Evolutionary conservation across 2,888 invertebrate species (phyloP).

Genomic region (Heliconius ethilla): DNA sequence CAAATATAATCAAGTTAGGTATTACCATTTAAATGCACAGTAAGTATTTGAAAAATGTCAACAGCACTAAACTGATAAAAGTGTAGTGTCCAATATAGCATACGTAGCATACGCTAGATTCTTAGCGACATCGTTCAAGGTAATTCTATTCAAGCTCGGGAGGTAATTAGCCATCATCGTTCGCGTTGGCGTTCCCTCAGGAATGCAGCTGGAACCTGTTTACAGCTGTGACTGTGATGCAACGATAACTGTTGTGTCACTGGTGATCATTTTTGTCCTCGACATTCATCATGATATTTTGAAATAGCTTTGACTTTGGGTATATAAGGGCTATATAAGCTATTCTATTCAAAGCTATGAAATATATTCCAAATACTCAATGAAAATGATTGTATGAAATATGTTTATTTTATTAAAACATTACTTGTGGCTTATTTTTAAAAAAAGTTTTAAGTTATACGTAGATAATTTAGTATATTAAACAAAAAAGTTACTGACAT

Average conservation of each 20-base stretch:
- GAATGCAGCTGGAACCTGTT: slow-evolving; percentile 68
- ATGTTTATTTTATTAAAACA: too few relatives aligned
- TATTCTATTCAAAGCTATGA: background rate
- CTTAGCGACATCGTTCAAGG: slow-evolving; percentile 10
- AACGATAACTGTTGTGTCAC: slow-evolving; percentile 59
- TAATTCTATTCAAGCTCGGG: slow-evolving; percentile 29
- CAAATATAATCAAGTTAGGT: too few relatives aligned
- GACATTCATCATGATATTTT: slow-evolving; percentile 2
- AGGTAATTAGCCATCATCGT: slow-evolving; percentile 46
- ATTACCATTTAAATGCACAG: background rate
- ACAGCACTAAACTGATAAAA: background rate
- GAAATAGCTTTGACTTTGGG: background rate
- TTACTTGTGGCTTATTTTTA: too few relatives aligned
- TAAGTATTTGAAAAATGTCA: background rate
- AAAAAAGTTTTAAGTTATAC: background rate
- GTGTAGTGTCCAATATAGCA: slow-evolving; percentile 5
- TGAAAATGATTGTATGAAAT: too few relatives aligned
- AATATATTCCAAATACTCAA: background rate
- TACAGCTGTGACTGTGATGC: slow-evolving; percentile 66
- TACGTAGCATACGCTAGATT: slow-evolving; percentile 6
- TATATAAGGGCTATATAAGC: too few relatives aligned
- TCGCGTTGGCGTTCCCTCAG: slow-evolving; percentile 70
- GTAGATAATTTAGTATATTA: background rate
- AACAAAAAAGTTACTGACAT: too few relatives aligned
- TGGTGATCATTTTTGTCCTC: slow-evolving; percentile 37